Base-by-base conservation (phyloP, 2,113 vertebrate genomes). In the Nyctibius bracteatus region DNA sequence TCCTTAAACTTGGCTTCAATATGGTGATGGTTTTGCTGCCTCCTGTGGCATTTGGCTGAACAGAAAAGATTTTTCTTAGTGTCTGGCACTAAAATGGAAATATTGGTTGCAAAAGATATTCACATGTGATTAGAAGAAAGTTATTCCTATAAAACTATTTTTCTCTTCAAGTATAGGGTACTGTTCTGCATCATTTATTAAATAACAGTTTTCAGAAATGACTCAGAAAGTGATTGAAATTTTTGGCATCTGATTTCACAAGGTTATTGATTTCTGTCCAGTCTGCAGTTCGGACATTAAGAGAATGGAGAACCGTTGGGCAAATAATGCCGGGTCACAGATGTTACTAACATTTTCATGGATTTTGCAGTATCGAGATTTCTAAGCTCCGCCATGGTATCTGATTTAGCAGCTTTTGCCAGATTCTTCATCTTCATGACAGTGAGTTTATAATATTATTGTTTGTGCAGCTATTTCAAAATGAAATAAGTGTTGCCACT, bases 181-280 rank as follows among this genome's bases (percentile, higher is more conserved):
- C 21, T 39, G 17, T 52, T 90, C 79, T 78, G 18, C 22, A 70
- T 47, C 5, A 33, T 78, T 83, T 89, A 55, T 59, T 67, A 65
- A 81, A 52, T 51, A 85, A 77, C 2, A 0, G 2, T 80, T 91
- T 92, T 47, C 67, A 58, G 44, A 23, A 74, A 35, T 30, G 15
- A 49, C 43, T 80, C 1, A 4, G 28, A 86, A 78, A 72, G 80
- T 59, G 5, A 67, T 35, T 35, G 13, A 71, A 52, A 63, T 67
- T 83, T 92, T 88, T 95, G 74, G 37, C 54, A 66, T 68, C 35
- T 52, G 54, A 65, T 92, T 89, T 94, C 88, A 89, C 44, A 85
- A 72, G 0, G 1, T 51, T 85, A 92, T 68, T 82, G 81, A 94
- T 81, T 92, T 94, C 73, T 79, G 35, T 89, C 47, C 74, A 57